Evolutionary conservation across 2,888 invertebrate genomes (phyloP).

Genomic region (Sphecodes monilicornis): DNA sequence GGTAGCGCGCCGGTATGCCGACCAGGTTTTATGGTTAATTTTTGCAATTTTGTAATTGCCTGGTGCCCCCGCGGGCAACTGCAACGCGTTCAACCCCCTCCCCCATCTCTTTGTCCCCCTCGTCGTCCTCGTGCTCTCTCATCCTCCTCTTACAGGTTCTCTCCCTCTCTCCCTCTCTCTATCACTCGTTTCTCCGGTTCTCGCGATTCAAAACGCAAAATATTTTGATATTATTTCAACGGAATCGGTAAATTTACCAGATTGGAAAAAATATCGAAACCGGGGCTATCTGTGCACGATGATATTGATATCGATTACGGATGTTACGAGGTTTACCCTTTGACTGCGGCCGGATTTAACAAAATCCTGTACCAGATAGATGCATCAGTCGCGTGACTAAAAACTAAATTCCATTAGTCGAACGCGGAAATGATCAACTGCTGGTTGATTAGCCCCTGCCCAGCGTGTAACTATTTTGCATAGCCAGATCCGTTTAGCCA

Average conservation of each 20-base stretch:
- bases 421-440: not conserved
- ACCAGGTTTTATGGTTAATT: slow-evolving; percentile 80
- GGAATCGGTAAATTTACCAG: not conserved
- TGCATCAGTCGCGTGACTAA: not conserved
- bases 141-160: not conserved
- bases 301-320: not conserved
- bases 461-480: not conserved
- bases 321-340: not conserved
- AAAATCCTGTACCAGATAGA: not conserved
- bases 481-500: not conserved
- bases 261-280: not conserved
- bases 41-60: slow-evolving; percentile 82
- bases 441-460: not conserved
- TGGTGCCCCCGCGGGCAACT: slow-evolving; percentile 58
- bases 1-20: slow-evolving; percentile 70
- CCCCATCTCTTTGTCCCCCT: not conserved
- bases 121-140: not conserved
- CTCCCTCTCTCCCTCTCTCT: not conserved
- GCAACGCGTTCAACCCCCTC: slow-evolving; percentile 46
- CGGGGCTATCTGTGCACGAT: not conserved
- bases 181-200: not conserved
- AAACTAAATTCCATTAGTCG: not conserved
- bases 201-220: not conserved
- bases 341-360: not conserved
- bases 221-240: not conserved